phyloP scores from a whole-genome alignment of 2,888 invertebrate species.

The Drosophila atripex region DNA sequence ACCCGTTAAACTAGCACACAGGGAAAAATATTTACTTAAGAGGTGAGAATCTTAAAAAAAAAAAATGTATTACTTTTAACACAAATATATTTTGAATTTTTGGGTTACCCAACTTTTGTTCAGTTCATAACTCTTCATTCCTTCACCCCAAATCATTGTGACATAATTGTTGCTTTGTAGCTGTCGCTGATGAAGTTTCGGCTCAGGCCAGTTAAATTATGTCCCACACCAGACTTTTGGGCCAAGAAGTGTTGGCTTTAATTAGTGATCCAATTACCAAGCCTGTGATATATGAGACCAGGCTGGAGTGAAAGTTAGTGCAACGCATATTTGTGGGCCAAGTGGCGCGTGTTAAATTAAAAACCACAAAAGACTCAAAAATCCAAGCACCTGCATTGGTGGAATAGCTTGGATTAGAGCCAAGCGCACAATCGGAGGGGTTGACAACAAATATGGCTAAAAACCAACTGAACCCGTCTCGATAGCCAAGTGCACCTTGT shows the following conservation, averaged over 20 bases:
- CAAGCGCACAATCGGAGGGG: constrained; percentile 12
- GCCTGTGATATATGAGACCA: constrained; percentile 31
- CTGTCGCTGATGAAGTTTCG: constrained; percentile 19
- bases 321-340: constrained; percentile 28
- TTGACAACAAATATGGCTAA: constrained; percentile 27
- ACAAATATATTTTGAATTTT: neutral
- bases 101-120: neutral
- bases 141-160: constrained; percentile 42
- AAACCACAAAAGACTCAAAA: constrained; percentile 19
- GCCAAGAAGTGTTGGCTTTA: constrained; percentile 49
- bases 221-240: constrained; percentile 25
- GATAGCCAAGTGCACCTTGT: constrained; percentile 21
- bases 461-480: constrained; percentile 18
- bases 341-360: constrained; percentile 37
- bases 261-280: constrained; percentile 64
- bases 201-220: constrained; percentile 24
- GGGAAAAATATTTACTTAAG: neutral
- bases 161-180: constrained; percentile 61
- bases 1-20: neutral
- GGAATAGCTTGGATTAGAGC: constrained; percentile 43
- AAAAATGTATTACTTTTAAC: neutral
- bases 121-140: constrained; percentile 12
- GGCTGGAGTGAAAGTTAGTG: constrained; percentile 35
- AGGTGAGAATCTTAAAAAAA: neutral
- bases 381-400: constrained; percentile 31